Percentiles rank a stretch among this genome's conserved stretches.
Evolutionary conservation across 2,113 vertebrate genomes (phyloP).

Genomic region (Salminus brasiliensis): DNA sequence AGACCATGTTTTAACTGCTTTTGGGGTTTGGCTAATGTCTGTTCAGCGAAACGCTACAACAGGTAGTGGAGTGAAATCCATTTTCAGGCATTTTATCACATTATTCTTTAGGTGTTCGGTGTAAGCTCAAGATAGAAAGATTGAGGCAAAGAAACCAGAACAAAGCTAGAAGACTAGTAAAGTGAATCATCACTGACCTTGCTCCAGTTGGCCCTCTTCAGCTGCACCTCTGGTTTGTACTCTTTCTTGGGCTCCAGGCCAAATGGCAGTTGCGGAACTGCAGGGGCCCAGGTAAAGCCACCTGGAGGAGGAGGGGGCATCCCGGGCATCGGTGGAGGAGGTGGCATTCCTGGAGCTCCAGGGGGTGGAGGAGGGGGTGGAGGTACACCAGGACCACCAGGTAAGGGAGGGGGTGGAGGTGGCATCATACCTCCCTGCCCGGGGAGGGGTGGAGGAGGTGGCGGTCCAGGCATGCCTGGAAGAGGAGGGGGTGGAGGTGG

Average conservation of each 20-base stretch:
- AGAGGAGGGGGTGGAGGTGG: constrained; percentile 54
- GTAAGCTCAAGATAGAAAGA: no score
- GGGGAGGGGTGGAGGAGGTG: constrained; percentile 61
- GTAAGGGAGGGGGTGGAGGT: constrained; percentile 59
- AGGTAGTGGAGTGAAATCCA: no score
- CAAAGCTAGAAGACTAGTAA: no score
- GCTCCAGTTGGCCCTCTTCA: constrained; percentile 83
- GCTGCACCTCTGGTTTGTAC: constrained; percentile 83
- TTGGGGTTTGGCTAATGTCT: no score
- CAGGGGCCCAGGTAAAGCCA: constrained; percentile 66
- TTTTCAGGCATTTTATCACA: no score
- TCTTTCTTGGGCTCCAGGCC: constrained; percentile 83
- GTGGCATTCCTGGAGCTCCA: constrained; percentile 43
- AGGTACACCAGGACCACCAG: constrained; percentile 5
- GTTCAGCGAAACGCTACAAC: no score
- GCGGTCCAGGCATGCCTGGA: constrained; percentile 41
- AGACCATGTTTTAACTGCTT: no score
- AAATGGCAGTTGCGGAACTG: constrained; percentile 71
- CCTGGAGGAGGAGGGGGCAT: constrained; percentile 71
- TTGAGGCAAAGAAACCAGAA: no score
- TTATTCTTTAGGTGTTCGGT: no score
- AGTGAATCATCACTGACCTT: no score
- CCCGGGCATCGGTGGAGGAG: constrained; percentile 55
- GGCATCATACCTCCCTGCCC: constrained; percentile 37
- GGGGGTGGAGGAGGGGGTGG: constrained; percentile 52